A percentile compares a stretch with the other conserved stretches of the same genome.
These are phyloP conservation scores for Tethya wilhelma DNA, from an alignment of 37 sponge, comb jelly and placozoan species.

Conservation along the genomic window DNA sequence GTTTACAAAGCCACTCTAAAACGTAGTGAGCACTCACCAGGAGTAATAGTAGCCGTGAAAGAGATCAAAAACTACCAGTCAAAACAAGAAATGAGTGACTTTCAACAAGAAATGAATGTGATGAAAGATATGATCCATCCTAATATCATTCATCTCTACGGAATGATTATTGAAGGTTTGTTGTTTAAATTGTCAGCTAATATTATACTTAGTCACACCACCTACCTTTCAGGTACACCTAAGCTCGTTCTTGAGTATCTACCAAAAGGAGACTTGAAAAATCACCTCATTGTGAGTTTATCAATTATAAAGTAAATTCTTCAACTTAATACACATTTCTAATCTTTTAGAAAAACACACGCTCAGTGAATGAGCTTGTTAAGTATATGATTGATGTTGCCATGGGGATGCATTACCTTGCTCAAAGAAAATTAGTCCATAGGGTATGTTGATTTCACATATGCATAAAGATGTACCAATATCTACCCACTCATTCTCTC, in stretches of 20 bases:
- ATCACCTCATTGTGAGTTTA: slow-evolving; percentile 20
- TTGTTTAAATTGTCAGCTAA: background rate
- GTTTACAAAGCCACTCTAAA: slow-evolving; percentile 40
- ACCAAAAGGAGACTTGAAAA: slow-evolving; percentile 58
- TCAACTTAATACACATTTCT: background rate
- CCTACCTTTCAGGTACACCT: background rate
- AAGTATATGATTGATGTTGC: slow-evolving; percentile 81
- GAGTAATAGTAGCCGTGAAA: slow-evolving; percentile 29
- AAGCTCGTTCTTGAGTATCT: slow-evolving; percentile 66
- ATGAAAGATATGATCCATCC: slow-evolving; percentile 50
- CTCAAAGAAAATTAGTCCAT: slow-evolving; percentile 64
- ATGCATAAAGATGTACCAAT: background rate
- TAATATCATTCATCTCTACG: slow-evolving; percentile 46
- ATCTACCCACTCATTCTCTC: background rate
- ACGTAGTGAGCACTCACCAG: background rate
- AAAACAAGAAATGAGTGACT: background rate
- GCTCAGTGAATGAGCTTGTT: slow-evolving; percentile 29
- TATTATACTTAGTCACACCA: background rate
- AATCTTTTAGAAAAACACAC: slow-evolving; percentile 3
- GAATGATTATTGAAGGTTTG: slow-evolving; percentile 21
- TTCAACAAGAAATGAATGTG: slow-evolving; percentile 25
- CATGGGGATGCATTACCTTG: slow-evolving; percentile 73
- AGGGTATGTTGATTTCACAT: slow-evolving; percentile 41
- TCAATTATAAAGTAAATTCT: background rate
- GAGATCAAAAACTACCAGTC: background rate